A percentile compares a stretch with the other conserved stretches of the same genome.
Conservation (phyloP, 2,113 vertebrate genomes). For the Heterocephalus glaber region DNA sequence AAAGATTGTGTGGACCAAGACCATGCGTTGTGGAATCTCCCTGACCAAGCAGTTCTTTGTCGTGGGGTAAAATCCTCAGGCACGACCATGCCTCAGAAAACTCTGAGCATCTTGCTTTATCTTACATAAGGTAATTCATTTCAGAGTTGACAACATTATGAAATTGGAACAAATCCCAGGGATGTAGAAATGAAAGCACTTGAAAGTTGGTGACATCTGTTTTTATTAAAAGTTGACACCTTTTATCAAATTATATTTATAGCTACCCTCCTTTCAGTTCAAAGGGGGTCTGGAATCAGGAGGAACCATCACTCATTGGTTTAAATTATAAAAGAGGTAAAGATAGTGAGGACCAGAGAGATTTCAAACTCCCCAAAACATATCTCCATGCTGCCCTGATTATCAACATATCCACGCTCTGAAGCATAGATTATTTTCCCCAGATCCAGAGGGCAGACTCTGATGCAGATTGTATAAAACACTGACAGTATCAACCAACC, state of each 20-base stretch:
- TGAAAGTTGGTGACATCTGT: conserved; percentile 58
- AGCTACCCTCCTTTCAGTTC: neutral
- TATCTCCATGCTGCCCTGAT: too few relatives aligned
- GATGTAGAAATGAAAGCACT: conserved; percentile 41
- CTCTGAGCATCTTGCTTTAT: conserved; percentile 15
- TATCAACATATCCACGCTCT: rapidly evolving
- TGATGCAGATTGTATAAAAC: rapidly evolving
- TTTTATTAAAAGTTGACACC: conserved; percentile 74
- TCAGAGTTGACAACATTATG: conserved; percentile 64
- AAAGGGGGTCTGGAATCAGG: neutral
- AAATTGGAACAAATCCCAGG: conserved; percentile 71
- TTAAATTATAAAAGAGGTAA: neutral
- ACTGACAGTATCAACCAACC: rapidly evolving
- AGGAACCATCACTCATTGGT: neutral
- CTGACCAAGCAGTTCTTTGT: neutral
- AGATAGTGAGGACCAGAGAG: neutral
- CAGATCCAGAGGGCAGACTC: neutral
- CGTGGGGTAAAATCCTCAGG: neutral
- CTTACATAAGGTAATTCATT: conserved; percentile 41
- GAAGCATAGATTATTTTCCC: neutral
- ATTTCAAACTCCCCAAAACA: neutral
- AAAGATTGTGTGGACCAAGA: neutral
- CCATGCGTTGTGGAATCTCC: neutral
- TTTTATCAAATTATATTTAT: conserved; percentile 67
- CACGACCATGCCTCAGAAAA: rapidly evolving